Base-by-base conservation (phyloP, 2,113 vertebrate genomes). In the Pantherophis guttatus region DNA sequence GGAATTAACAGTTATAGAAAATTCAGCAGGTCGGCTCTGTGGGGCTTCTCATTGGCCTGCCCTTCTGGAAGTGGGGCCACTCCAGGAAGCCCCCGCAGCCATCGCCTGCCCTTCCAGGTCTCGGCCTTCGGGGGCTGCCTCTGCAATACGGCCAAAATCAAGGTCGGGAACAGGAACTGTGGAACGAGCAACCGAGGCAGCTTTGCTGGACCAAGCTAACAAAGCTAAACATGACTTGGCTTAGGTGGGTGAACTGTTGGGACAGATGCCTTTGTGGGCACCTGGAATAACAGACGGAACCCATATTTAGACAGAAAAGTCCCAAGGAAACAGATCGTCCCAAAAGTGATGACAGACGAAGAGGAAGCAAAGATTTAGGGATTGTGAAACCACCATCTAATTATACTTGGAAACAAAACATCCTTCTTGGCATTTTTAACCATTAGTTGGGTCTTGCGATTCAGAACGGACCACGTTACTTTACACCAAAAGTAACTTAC, bases 401-500 rank as follows among this genome's bases (percentile, higher is more conserved):
- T 2, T 24, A 24, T 8, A 10, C 0, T 10, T 29, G 7, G 23
- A 58, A 26, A 13, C 75, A 57, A 54, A 26, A 44, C 1, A 1
- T 3, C 5, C 26, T 19, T 29, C 57, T 57, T 65, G 19, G 33
- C 17, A 24, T 48, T 26, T 0, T 0, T 0, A 87, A 10, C 17
- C 0, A 0, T 3, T 52, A 23, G 33, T n/a, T 33, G 58, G 44
- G 44, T 11, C 50, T 24, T 62, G 33, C 6, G 5, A 9, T 81
- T 81, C 17, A 44, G 8, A 81, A 81, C 8, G 19, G 17, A 39
- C 29, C 39, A 62, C 7, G 0, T 7, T 19, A 33, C 39, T 53
- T 48, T 3, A 26, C 3, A n/a, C 33, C 0, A 0, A 12, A 0
- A 10, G 24, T 62, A 62, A 62, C n/a, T n/a, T 95, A 99, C 99